Conservation (phyloP, 1,140 invertebrate species). For the Drosophila lini region DNA sequence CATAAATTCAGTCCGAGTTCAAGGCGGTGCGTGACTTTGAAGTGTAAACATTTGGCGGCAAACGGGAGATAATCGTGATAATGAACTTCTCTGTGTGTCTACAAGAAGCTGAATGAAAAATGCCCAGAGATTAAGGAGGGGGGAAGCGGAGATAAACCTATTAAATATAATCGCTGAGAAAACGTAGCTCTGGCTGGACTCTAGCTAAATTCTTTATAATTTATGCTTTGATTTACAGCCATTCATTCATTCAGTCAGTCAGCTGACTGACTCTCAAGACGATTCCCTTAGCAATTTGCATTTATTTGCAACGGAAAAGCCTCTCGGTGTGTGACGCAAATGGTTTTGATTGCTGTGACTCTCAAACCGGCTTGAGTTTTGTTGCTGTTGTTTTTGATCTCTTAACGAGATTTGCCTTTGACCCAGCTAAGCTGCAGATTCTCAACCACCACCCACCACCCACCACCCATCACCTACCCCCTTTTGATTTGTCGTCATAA, state of each 20-base stretch:
- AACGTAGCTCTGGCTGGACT: not conserved
- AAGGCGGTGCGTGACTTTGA: conserved; percentile 56
- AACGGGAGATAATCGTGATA: conserved; percentile 41
- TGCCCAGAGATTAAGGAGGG: not conserved
- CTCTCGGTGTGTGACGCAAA: conserved; percentile 59
- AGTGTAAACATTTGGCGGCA: conserved; percentile 45
- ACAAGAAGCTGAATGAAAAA: conserved; percentile 33
- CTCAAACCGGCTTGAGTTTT: conserved; percentile 42
- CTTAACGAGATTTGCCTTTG: conserved; percentile 41
- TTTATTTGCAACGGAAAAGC: conserved; percentile 35
- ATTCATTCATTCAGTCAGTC: conserved; percentile 15
- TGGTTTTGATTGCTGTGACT: conserved; percentile 30
- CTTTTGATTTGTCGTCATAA: conserved; percentile 15
- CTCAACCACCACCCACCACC: not conserved
- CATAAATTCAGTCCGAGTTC: conserved; percentile 46
- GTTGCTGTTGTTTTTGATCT: conserved; percentile 23
- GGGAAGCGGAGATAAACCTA: conserved; percentile 3
- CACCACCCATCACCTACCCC: not conserved
- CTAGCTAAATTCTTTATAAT: not conserved
- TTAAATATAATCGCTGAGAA: conserved; percentile 18
- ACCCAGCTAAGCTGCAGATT: conserved; percentile 24
- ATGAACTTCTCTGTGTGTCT: conserved; percentile 24
- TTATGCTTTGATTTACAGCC: conserved; percentile 6
- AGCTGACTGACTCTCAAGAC: conserved; percentile 42
- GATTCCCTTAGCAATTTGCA: conserved; percentile 50